phyloP scores from a whole-genome alignment of 2,113 vertebrate species.

The Mellivora capensis region DNA sequence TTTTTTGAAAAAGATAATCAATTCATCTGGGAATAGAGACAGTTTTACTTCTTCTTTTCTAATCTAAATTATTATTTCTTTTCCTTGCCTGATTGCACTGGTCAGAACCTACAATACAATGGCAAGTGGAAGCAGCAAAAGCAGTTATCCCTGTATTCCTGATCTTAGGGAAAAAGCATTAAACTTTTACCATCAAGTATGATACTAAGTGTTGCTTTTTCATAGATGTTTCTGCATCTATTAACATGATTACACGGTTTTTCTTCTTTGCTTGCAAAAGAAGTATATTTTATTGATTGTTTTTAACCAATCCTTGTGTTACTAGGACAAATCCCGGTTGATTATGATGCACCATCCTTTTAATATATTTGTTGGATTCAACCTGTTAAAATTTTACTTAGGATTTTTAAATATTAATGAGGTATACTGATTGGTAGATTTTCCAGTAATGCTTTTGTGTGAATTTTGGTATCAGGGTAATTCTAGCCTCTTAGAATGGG shows the following conservation, averaged over 20 bases:
- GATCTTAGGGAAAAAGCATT: neutral
- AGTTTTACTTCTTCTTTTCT: neutral
- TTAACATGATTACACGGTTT: neutral
- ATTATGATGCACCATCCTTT: no score
- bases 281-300: neutral
- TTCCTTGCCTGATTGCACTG: neutral
- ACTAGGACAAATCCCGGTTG: neutral
- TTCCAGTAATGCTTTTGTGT: neutral
- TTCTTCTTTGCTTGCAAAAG: neutral
- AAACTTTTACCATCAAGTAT: neutral
- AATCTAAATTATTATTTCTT: neutral
- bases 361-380: neutral
- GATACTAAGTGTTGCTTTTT: neutral
- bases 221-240: neutral
- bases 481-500: neutral
- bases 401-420: neutral
- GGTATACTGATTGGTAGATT: neutral
- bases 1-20: neutral
- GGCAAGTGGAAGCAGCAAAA: neutral
- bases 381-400: neutral
- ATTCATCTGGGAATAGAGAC: neutral
- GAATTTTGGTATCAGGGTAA: neutral
- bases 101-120: neutral
- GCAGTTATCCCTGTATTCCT: neutral
- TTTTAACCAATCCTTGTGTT: neutral